Evolutionary conservation across 2,113 vertebrate species (phyloP).

Genomic region (Sinocyclocheilus anshuiensis): DNA sequence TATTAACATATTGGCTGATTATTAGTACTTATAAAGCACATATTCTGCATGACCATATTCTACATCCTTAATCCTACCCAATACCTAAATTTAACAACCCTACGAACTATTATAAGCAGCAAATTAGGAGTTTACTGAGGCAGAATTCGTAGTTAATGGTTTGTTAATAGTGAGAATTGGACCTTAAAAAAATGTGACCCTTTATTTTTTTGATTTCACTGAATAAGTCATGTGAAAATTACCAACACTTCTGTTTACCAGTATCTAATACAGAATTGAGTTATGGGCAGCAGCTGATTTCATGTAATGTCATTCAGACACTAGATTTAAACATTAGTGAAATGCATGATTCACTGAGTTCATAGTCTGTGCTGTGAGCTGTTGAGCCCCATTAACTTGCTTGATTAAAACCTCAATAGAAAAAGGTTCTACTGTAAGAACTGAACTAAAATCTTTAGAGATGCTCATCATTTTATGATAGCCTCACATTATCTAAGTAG

Average conservation of each 20-base stretch:
- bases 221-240: background rate
- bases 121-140: too few relatives aligned
- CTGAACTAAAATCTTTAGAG: background rate
- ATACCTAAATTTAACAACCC: too few relatives aligned
- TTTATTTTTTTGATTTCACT: background rate
- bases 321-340: background rate
- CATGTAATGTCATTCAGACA: background rate
- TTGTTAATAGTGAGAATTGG: too few relatives aligned
- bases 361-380: background rate
- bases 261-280: background rate
- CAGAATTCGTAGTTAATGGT: too few relatives aligned
- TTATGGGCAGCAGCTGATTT: background rate
- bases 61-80: too few relatives aligned
- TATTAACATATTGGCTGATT: too few relatives aligned
- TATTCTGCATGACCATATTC: too few relatives aligned
- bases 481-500: background rate
- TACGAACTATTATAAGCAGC: too few relatives aligned
- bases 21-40: too few relatives aligned
- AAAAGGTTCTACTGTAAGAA: background rate
- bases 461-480: background rate
- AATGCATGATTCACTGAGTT: background rate
- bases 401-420: conserved; percentile 3
- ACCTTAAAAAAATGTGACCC: background rate
- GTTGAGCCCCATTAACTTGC: conserved; percentile 14
- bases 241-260: background rate